Percentiles rank a stretch among this genome's conserved stretches.
phyloP scores from a whole-genome alignment of 2,797 vertebrate genomes.

The Octomys mimax region DNA sequence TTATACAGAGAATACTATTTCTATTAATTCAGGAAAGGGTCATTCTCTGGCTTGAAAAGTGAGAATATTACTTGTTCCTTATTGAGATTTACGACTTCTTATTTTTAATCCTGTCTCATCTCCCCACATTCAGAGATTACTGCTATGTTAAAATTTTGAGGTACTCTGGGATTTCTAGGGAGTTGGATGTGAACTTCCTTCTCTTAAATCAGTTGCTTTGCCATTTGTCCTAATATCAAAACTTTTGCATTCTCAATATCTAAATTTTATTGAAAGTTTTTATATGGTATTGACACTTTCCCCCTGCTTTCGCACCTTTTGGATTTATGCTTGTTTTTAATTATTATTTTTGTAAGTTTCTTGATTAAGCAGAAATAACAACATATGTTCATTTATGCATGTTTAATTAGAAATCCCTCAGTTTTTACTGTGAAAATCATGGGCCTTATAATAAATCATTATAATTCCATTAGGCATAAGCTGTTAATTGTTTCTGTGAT shows the following conservation, averaged over 20 bases:
- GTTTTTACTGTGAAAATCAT: not conserved
- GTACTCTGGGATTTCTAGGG: not conserved
- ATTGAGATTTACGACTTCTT: not conserved
- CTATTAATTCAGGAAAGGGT: not conserved
- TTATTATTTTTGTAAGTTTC: not conserved
- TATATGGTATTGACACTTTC: not conserved
- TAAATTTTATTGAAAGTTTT: not conserved
- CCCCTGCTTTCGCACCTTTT: not conserved
- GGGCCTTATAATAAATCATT: conserved; percentile 10
- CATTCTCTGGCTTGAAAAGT: not conserved
- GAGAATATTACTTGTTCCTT: not conserved
- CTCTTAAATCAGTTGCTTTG: not conserved
- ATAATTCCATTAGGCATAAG: conserved; percentile 17
- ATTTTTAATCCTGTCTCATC: not conserved
- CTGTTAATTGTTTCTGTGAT: conserved; percentile 43
- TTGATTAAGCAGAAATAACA: conserved; percentile 32
- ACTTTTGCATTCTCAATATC: not conserved
- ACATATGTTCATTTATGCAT: conserved; percentile 1
- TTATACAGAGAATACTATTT: not conserved
- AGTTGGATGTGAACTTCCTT: not conserved
- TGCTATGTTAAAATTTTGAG: not conserved
- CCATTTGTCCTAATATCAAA: not conserved
- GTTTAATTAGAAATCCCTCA: not conserved
- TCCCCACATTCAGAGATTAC: not conserved
- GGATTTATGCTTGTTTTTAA: not conserved